These are phyloP conservation scores for Sarcophaga rosellei DNA, from an alignment of 2,888 invertebrate genomes.

Conservation along the genomic window DNA sequence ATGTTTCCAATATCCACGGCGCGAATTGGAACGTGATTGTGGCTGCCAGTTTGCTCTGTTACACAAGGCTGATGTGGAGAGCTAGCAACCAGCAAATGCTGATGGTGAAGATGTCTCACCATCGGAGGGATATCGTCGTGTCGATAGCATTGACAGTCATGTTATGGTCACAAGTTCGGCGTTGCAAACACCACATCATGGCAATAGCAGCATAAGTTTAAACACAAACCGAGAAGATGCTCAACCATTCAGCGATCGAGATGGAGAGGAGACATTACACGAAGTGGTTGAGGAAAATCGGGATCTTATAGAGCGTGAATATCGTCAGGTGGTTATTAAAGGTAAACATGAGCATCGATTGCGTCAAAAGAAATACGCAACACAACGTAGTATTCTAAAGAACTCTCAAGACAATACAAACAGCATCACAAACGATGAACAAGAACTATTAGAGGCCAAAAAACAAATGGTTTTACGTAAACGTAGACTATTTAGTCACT, in stretches of 20 bases:
- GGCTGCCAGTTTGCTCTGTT: slow-evolving; percentile 95
- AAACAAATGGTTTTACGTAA: slow-evolving; percentile 79
- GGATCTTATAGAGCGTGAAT: slow-evolving; percentile 44
- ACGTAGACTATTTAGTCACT: slow-evolving; percentile 79
- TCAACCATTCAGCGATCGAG: slow-evolving; percentile 38
- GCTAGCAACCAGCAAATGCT: slow-evolving; percentile 82
- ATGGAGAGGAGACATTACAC: slow-evolving; percentile 43
- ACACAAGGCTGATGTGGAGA: slow-evolving; percentile 89
- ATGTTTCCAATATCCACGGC: slow-evolving; percentile 92
- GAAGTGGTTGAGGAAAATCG: slow-evolving; percentile 65
- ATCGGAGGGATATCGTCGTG: slow-evolving; percentile 75
- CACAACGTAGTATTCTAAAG: slow-evolving; percentile 78
- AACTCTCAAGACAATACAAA: slow-evolving; percentile 75
- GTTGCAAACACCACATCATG: slow-evolving; percentile 19
- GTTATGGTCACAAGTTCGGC: slow-evolving; percentile 71
- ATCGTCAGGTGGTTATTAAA: slow-evolving; percentile 17
- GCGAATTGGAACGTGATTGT: slow-evolving; percentile 89
- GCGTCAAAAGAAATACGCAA: slow-evolving; percentile 75
- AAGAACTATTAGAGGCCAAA: slow-evolving; percentile 78
- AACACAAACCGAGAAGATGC: slow-evolving; percentile 26
- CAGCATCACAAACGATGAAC: slow-evolving; percentile 74
- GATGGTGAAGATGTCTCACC: slow-evolving; percentile 74
- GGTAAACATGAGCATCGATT: slow-evolving; percentile 40
- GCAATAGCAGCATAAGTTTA: slow-evolving; percentile 60
- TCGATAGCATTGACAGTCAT: slow-evolving; percentile 74